phyloP scores from a whole-genome alignment of 2,888 invertebrate species.

The Drosophila rubida region DNA sequence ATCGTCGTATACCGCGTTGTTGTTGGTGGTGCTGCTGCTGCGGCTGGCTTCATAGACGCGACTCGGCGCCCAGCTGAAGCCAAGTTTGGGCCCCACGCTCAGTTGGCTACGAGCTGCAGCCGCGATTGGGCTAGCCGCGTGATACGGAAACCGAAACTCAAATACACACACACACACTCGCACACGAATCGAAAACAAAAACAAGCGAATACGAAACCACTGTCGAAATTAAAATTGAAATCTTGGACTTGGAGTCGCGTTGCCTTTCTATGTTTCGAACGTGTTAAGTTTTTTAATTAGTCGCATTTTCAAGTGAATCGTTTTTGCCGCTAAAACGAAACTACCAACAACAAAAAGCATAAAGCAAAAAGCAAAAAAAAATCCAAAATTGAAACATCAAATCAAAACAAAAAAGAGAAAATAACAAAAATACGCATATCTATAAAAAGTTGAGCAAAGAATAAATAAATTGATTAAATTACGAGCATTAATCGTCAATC shows the following conservation, averaged over 20 bases:
- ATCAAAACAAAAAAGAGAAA: constrained; percentile 43
- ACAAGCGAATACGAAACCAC: constrained; percentile 1
- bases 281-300: constrained; percentile 59
- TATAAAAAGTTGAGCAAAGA: neutral
- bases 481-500: constrained; percentile 1
- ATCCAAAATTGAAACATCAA: constrained; percentile 14
- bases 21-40: constrained; percentile 21
- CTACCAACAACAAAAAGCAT: neutral
- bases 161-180: constrained; percentile 13
- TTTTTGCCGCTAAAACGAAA: constrained; percentile 23
- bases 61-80: constrained; percentile 31
- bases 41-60: constrained; percentile 34
- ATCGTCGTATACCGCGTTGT: constrained; percentile 18
- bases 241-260: constrained; percentile 30
- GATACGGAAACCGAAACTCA: constrained; percentile 52
- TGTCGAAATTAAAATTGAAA: constrained; percentile 40
- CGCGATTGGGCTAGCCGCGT: constrained; percentile 72
- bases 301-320: constrained; percentile 27
- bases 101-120: constrained; percentile 74
- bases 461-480: constrained; percentile 3
- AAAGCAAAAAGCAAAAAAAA: constrained; percentile 5
- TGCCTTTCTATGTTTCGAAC: constrained; percentile 53
- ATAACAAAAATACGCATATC: constrained; percentile 14
- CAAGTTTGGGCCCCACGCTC: constrained; percentile 54
- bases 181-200: constrained; percentile 27